Conservation (phyloP, 2,797 vertebrate species). For the Lithobates sylvaticus region DNA sequence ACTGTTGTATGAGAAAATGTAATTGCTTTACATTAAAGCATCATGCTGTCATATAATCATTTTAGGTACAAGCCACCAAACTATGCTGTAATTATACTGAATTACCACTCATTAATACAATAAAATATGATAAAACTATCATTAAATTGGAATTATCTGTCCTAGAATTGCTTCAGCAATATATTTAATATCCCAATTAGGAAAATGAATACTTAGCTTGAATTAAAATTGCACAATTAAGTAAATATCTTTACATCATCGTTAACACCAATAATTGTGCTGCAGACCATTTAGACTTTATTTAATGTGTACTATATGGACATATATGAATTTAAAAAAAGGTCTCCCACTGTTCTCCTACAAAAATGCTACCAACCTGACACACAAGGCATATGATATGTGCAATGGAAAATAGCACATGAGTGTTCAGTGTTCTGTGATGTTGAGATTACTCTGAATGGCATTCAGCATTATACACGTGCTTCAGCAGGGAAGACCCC, state of each 20-base stretch:
- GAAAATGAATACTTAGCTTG: background rate
- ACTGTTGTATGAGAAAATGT: slow-evolving; percentile 24
- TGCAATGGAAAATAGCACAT: too few relatives aligned
- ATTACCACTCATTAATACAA: slow-evolving; percentile 43
- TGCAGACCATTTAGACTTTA: background rate
- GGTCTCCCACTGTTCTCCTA: too few relatives aligned
- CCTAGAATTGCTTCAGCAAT: slow-evolving; percentile 9
- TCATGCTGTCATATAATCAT: slow-evolving; percentile 44
- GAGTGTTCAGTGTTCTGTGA: too few relatives aligned
- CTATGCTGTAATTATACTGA: slow-evolving; percentile 40
- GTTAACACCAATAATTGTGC: background rate
- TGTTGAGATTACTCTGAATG: too few relatives aligned
- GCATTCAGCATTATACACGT: too few relatives aligned
- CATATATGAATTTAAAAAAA: too few relatives aligned
- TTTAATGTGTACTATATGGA: too few relatives aligned
- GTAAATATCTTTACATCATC: background rate
- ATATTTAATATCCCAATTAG: slow-evolving; percentile 34
- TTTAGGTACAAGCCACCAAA: slow-evolving; percentile 23
- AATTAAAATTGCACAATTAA: background rate
- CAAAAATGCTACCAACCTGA: too few relatives aligned
- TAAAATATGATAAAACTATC: slow-evolving; percentile 36
- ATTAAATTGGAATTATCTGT: slow-evolving; percentile 32
- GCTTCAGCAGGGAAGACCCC: too few relatives aligned
- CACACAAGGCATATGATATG: too few relatives aligned
- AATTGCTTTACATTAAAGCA: slow-evolving; percentile 43